Evolutionary conservation across 2,113 vertebrate genomes (phyloP).

Genomic region (Alligator mississippiensis): DNA sequence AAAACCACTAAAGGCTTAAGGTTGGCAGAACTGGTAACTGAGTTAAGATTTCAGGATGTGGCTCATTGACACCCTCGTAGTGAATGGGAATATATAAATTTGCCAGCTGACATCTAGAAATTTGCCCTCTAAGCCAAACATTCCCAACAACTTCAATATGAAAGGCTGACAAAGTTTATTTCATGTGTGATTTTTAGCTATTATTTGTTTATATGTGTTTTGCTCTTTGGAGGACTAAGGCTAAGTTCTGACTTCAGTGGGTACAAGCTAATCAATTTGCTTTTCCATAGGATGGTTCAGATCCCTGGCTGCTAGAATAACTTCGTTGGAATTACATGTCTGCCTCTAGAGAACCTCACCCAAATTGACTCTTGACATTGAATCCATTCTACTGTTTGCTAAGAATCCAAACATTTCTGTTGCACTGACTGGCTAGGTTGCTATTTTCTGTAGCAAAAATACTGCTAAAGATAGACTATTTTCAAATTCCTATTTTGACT

Average conservation of each 20-base stretch:
- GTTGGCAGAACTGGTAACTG: not conserved
- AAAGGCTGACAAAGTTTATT: not conserved
- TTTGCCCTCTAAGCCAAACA: not conserved
- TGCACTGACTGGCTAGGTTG: conserved; percentile 8
- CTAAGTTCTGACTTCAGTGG: not conserved
- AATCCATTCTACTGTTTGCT: conserved; percentile 20
- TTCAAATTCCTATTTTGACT: not conserved
- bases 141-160: not conserved
- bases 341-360: not conserved
- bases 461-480: not conserved
- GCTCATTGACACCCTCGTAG: not conserved
- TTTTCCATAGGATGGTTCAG: not conserved
- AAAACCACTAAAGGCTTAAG: not conserved
- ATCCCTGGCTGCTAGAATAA: not conserved
- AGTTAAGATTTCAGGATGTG: not conserved
- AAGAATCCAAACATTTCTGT: conserved; percentile 60
- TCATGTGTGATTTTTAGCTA: not conserved
- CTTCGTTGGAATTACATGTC: not conserved
- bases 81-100: not conserved
- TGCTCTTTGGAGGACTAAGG: not conserved
- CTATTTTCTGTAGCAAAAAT: conserved; percentile 16
- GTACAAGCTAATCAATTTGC: not conserved
- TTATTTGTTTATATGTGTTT: not conserved
- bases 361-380: not conserved
- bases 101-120: not conserved